phyloP scores from a whole-genome alignment of 2,797 vertebrate genomes.

The Nasua narica region DNA sequence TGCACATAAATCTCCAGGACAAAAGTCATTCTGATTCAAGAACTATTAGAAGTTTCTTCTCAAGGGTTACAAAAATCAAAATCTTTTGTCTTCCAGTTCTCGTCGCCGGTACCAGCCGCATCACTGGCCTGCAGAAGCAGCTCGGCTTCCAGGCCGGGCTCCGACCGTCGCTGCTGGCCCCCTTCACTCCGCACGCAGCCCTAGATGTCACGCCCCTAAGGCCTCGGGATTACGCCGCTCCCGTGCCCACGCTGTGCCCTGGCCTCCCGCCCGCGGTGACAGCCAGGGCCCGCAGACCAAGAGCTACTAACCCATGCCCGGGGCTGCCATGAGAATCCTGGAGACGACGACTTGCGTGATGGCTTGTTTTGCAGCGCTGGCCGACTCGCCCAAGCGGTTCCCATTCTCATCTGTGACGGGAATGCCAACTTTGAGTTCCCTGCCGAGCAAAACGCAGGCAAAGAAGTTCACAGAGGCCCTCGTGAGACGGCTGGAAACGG shows the following conservation, averaged over 20 bases:
- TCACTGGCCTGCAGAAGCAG: background rate
- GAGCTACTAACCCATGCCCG: slow-evolving; percentile 94
- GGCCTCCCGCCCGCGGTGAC: background rate
- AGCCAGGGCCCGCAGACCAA: background rate
- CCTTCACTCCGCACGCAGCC: background rate
- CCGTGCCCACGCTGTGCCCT: background rate
- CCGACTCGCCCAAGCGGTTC: slow-evolving; percentile 94
- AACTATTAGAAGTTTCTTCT: background rate
- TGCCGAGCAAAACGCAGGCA: slow-evolving; percentile 69
- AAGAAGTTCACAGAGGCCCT: background rate
- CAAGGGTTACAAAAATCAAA: background rate
- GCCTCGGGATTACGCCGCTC: background rate
- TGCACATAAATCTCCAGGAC: background rate
- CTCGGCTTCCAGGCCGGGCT: background rate
- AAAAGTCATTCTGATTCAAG: background rate
- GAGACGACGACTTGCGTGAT: slow-evolving; percentile 97
- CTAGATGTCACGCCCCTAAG: background rate
- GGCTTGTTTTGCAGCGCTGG: slow-evolving; percentile 94
- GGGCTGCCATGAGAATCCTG: slow-evolving; percentile 97
- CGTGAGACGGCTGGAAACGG: rapidly evolving
- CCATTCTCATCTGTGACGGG: slow-evolving; percentile 94
- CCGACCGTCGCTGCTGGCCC: rapidly evolving
- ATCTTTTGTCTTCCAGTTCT: background rate
- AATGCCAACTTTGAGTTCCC: slow-evolving; percentile 95
- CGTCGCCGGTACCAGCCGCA: rapidly evolving